Percentiles rank a stretch among this genome's conserved stretches.
These are phyloP conservation scores for Rhimphoctona megacephalus DNA, from an alignment of 2,888 invertebrate genomes.

Conservation along the genomic window DNA sequence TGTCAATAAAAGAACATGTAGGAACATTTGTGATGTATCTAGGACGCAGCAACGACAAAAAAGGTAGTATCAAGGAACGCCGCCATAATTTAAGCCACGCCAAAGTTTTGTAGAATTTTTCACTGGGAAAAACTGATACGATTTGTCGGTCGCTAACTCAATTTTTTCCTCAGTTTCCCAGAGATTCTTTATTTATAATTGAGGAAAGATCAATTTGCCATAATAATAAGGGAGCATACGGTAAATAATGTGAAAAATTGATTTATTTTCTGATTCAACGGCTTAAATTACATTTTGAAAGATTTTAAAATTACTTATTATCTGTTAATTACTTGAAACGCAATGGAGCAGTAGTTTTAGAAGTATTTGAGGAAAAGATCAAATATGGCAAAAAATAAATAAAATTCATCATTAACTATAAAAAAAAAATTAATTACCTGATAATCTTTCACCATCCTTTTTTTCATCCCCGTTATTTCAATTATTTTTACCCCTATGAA, in stretches of 20 bases:
- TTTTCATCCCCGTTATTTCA: background rate
- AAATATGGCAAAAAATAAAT: background rate
- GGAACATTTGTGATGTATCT: conserved; percentile 37
- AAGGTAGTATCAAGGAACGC: conserved; percentile 47
- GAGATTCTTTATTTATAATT: conserved; percentile 5
- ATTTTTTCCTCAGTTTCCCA: conserved; percentile 21
- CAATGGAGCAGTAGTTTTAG: background rate
- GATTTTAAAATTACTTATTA: background rate
- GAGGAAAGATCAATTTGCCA: background rate
- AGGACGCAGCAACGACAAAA: conserved; percentile 33
- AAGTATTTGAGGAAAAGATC: background rate
- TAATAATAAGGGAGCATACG: background rate
- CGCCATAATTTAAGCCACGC: conserved; percentile 38
- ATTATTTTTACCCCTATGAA: too few species aligned
- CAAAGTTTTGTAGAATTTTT: conserved; percentile 30
- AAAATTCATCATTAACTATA: background rate
- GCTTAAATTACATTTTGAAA: background rate
- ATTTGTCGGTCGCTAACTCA: conserved; percentile 14
- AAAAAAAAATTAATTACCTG: background rate
- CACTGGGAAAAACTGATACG: conserved; percentile 13
- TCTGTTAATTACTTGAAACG: background rate
- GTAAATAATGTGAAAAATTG: background rate
- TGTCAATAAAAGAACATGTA: conserved; percentile 34
- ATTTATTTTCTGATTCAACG: background rate
- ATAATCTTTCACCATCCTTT: background rate